Percentiles rank a stretch among this genome's conserved stretches.
phyloP scores from a whole-genome alignment of 2,797 vertebrate species.

The Gadopsis bispinosus region DNA sequence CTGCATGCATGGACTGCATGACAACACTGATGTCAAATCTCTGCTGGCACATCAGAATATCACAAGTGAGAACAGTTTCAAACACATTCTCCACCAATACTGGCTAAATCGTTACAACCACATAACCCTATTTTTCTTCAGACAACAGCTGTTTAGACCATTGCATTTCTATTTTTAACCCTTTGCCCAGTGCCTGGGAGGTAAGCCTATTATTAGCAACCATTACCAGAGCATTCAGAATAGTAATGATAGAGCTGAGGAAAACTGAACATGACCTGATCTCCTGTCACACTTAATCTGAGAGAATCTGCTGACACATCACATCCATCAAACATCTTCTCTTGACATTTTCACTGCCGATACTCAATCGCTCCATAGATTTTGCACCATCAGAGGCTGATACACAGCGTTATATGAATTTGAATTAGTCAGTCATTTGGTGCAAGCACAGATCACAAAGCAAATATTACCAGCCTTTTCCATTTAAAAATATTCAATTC shows the following conservation, averaged over 20 bases:
- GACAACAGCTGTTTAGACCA: constrained; percentile 38
- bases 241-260: not conserved
- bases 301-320: constrained; percentile 44
- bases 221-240: constrained; percentile 39
- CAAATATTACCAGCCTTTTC: not conserved
- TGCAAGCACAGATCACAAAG: not conserved
- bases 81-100: not conserved
- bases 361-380: not conserved
- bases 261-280: not conserved
- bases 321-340: constrained; percentile 15
- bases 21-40: constrained; percentile 19
- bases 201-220: constrained; percentile 57
- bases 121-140: not conserved
- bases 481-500: not conserved
- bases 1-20: not conserved
- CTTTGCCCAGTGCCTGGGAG: constrained; percentile 11
- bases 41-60: constrained; percentile 1
- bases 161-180: constrained; percentile 56
- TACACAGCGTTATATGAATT: not conserved
- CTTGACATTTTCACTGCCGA: constrained; percentile 6
- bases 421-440: not conserved
- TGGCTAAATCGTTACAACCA: constrained; percentile 10
- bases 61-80: not conserved
- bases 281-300: constrained; percentile 24
- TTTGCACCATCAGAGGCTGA: constrained; percentile 5